Base-by-base conservation (phyloP, 2,797 vertebrate genomes). In the Nannoperca australis region DNA sequence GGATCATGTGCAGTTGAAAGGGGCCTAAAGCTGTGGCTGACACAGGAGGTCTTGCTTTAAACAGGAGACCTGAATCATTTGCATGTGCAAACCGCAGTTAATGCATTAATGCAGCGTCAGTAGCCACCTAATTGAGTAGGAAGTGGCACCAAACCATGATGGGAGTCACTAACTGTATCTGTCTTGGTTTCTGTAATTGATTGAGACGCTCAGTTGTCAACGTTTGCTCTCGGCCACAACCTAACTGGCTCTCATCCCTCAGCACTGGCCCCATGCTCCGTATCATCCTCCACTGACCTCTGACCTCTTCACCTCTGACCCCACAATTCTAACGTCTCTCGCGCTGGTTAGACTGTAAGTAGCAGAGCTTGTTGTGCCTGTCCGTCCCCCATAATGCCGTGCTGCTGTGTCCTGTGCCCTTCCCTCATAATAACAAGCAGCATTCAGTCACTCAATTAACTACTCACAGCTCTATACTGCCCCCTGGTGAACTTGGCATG, bases 211-310 rank as follows among this genome's bases (percentile, higher is more conserved):
- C 6, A 4, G 27, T 56, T 58, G 18, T 59, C 7, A 14, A 42
- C 76, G 62, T 78, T 63, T 76, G 64, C 55, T 45, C 69, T 84
- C 44, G 64, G 70, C 71, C 67, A 51, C 79, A 63, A 44, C 73
- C 85, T 93, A 91, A 93, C 90, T 76, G 64, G 84, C 89, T 93
- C 82, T 94, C 80, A 56, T 88, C 83, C 87, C 84, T 65, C 94
- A 96, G 94, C 91, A 34, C 91, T 92, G 95, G 92, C 88, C 94
- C 93, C 89, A 90, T 92, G 88, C 93, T 96, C 86, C 89, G 88
- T 81, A 95, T 96, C 91, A 93, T 95, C 94, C 94, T 96, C 86
- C 93, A 96, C 85, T 96, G 95, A 94, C 92, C 88, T 69, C 59
- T 86, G 85, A 94, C 89, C 88, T 85, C 87, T 85, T 74, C 88